Base-by-base conservation (phyloP, 1,140 invertebrate species). In the Trichonephila clavipes region DNA sequence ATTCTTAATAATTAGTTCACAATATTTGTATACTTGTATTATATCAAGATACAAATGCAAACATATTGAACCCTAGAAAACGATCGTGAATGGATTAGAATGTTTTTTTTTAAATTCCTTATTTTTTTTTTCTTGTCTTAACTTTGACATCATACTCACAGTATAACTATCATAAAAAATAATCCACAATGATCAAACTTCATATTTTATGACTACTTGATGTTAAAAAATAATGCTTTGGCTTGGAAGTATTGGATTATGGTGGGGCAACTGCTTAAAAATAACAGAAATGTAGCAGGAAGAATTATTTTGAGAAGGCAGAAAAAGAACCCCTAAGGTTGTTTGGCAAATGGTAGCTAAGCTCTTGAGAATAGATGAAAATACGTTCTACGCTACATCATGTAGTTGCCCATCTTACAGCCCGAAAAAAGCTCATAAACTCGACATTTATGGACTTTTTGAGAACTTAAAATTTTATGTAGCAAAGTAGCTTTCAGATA, bases 391-490 rank as follows among this genome's bases (percentile, higher is more conserved):
- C 6, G 21, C 7, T 83, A 83, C 82, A 24, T 83, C 40, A 51
- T 59, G 82, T 83, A n/a, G 82, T 59, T 28, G 16, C 82, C 40
- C 34, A 40, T 40, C 34, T 40, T 40, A 40, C 34, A 40, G 34
- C 19, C 16, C 8, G 16, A 83, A 83, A 51, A 83, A 58, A 44
- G 44, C 34, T 83, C 81, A 83, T 83, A 83, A 83, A 83, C 19
- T 58, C 81, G 81, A 83, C 81, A 18, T 83, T 83, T 83, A 83
- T 83, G 81, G 81, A 44, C 81, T 44, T 83, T 83, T 83, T 83
- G 81, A 83, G 81, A 83, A 58, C 81, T 83, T 83, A 83, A 83
- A 83, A 83, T 58, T 83, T 83, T 83, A 83, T 83, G 81, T 58
- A 83, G 18, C 40, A 18, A 58, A n/a, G 18, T 18, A 7, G 34